Evolutionary conservation across 2,797 vertebrate genomes (phyloP).

Genomic region (Micrastur ruficollis): DNA sequence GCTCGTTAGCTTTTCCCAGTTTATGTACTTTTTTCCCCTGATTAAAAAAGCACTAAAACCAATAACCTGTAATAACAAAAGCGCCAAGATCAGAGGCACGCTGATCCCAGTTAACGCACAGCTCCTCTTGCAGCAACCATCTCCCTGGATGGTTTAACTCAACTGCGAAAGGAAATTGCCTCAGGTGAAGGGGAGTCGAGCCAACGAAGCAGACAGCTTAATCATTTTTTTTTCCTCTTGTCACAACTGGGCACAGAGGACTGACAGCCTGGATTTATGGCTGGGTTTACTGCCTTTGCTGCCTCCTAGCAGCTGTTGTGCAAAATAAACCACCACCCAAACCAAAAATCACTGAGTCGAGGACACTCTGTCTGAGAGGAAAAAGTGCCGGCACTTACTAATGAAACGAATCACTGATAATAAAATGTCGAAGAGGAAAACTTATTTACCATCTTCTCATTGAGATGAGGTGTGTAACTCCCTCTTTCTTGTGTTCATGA

Average conservation of each 20-base stretch:
- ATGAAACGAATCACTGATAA: not conserved
- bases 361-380: not conserved
- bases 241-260: not conserved
- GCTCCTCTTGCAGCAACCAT: not conserved
- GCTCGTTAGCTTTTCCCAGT: not conserved
- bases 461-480: not conserved
- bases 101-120: not conserved
- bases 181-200: not conserved
- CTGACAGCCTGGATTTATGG: not conserved
- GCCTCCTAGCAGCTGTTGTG: not conserved
- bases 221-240: not conserved
- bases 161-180: not conserved
- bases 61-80: not conserved
- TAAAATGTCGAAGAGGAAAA: not conserved
- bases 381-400: not conserved
- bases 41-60: not conserved
- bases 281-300: not conserved
- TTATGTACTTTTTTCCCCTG: not conserved
- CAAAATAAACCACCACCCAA: not conserved
- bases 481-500: not conserved
- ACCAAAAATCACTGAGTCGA: not conserved
- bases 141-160: not conserved
- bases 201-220: not conserved
- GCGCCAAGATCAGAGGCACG: not conserved
- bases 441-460: not conserved